Percentiles rank a stretch among this genome's conserved stretches.
phyloP scores from a whole-genome alignment of 2,888 invertebrate genomes.

The Ormyrus pomaceus region DNA sequence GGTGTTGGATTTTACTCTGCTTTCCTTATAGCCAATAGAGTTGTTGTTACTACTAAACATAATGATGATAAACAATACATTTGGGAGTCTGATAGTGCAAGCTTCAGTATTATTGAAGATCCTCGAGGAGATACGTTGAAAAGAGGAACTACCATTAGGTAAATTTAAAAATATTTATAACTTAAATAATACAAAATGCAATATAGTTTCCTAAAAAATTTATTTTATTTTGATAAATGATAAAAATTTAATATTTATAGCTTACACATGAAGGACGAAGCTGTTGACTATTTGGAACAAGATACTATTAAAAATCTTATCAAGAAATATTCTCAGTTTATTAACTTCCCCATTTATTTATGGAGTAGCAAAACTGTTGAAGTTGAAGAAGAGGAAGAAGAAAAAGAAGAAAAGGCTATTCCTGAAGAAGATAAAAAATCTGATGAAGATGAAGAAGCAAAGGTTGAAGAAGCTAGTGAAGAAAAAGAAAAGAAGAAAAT shows the following conservation, averaged over 20 bases:
- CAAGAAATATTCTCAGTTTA: constrained; percentile 99
- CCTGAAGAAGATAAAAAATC: constrained; percentile 67
- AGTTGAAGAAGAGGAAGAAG: constrained; percentile 80
- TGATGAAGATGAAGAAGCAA: constrained; percentile 79
- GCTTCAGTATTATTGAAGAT: constrained; percentile 94
- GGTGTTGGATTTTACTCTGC: constrained; percentile 99
- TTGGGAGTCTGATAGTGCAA: constrained; percentile 97
- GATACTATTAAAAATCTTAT: constrained; percentile 93
- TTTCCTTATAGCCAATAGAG: constrained; percentile 95
- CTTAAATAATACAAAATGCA: no score
- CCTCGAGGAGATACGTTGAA: constrained; percentile 94
- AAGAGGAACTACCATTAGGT: constrained; percentile 92
- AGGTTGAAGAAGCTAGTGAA: constrained; percentile 81
- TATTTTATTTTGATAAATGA: constrained; percentile 14
- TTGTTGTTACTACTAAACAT: constrained; percentile 96
- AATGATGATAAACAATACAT: constrained; percentile 96
- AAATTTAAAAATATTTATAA: constrained; percentile 54
- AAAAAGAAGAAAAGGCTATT: constrained; percentile 77
- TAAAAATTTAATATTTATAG: constrained; percentile 74
- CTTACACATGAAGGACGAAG: constrained; percentile 96
- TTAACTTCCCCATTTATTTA: constrained; percentile 98
- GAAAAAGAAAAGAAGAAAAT: constrained; percentile 91
- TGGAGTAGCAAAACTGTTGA: constrained; percentile 85
- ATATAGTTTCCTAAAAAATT: background rate
- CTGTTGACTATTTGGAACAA: constrained; percentile 95